A percentile compares a stretch with the other conserved stretches of the same genome.
phyloP scores from a whole-genome alignment of 2,888 invertebrate species.

The Acronicta leporina region DNA sequence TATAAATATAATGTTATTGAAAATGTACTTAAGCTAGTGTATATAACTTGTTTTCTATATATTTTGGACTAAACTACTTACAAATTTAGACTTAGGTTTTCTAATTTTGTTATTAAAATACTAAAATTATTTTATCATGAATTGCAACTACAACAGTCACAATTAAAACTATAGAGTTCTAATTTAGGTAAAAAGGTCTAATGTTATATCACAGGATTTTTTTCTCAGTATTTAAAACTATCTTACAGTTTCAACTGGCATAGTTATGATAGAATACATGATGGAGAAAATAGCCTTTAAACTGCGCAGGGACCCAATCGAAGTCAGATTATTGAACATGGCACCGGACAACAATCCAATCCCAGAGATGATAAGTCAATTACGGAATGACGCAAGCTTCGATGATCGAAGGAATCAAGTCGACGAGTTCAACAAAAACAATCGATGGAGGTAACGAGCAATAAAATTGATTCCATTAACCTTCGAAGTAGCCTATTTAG shows the following conservation, averaged over 20 bases:
- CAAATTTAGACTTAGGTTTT: no score
- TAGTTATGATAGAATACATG: constrained; percentile 90
- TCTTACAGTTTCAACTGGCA: constrained; percentile 86
- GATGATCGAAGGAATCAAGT: constrained; percentile 80
- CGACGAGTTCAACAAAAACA: constrained; percentile 88
- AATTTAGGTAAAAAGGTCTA: no score
- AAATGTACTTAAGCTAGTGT: no score
- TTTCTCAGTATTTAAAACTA: not conserved
- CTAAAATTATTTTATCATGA: no score
- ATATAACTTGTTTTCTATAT: no score
- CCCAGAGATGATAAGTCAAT: constrained; percentile 85
- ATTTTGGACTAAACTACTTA: no score
- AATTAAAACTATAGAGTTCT: no score
- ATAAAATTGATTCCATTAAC: constrained; percentile 91
- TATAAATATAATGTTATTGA: no score
- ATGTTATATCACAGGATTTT: no score
- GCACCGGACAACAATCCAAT: constrained; percentile 77
- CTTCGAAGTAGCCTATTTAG: constrained; percentile 88
- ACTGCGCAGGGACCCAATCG: constrained; percentile 87
- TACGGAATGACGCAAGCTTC: constrained; percentile 86
- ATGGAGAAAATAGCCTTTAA: constrained; percentile 91
- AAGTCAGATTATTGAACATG: constrained; percentile 90
- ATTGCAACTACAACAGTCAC: no score
- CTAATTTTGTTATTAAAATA: no score
- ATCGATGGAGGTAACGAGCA: constrained; percentile 94